Percentiles rank a stretch among this genome's conserved stretches.
Conservation (phyloP, 2,888 invertebrate species). For the Nomada flava region DNA sequence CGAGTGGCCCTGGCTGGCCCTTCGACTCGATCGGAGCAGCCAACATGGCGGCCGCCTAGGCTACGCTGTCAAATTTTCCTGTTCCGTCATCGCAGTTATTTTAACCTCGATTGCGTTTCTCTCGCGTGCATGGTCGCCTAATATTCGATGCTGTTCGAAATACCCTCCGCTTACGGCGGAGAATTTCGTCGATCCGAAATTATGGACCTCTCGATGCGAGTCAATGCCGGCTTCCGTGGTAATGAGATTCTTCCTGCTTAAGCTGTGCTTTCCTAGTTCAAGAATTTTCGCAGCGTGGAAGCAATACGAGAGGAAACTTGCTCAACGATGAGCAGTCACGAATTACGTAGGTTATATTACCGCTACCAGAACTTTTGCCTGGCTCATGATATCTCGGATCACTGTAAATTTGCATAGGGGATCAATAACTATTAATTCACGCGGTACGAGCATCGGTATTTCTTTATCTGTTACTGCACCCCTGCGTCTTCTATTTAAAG, state of each 20-base stretch:
- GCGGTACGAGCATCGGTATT: conserved; percentile 35
- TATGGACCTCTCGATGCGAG: conserved; percentile 47
- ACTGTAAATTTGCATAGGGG: conserved; percentile 53
- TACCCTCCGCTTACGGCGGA: not conserved
- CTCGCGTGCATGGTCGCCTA: conserved; percentile 12
- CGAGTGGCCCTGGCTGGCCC: conserved; percentile 51
- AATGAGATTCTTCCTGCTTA: conserved; percentile 67
- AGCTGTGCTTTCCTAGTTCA: conserved; percentile 54
- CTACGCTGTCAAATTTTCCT: conserved; percentile 74
- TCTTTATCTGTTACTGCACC: conserved; percentile 44
- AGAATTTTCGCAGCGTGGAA: conserved; percentile 34
- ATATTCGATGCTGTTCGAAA: conserved; percentile 12
- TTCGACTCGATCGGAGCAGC: conserved; percentile 64
- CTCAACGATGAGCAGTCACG: not conserved
- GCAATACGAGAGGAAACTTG: conserved; percentile 5
- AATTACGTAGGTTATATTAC: not conserved
- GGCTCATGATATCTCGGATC: conserved; percentile 38
- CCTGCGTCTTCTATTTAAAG: conserved; percentile 35
- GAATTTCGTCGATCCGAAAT: conserved; percentile 17
- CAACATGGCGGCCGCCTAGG: conserved; percentile 77
- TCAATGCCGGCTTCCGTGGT: conserved; percentile 63
- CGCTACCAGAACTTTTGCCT: conserved; percentile 11
- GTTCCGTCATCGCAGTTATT: conserved; percentile 60
- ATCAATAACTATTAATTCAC: conserved; percentile 59
- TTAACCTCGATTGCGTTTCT: conserved; percentile 43